These are phyloP conservation scores for Dermochelys coriacea DNA, from an alignment of 2,797 vertebrate species.

Conservation along the genomic window DNA sequence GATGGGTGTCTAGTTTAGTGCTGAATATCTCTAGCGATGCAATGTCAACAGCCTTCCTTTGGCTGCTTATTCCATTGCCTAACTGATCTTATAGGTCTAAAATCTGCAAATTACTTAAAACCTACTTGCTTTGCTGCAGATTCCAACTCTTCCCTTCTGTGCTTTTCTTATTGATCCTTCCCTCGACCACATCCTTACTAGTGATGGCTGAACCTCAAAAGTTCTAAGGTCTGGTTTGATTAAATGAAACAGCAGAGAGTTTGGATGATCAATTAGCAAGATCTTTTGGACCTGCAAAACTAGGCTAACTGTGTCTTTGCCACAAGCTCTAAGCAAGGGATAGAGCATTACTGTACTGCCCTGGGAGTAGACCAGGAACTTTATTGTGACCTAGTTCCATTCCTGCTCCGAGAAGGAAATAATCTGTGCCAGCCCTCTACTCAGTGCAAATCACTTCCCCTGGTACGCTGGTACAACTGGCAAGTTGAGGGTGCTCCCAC, in stretches of 20 bases:
- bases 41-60: slow-evolving; percentile 30
- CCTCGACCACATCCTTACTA: too few relatives aligned
- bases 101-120: not conserved
- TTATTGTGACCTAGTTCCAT: not conserved
- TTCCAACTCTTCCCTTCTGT: not conserved
- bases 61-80: slow-evolving; percentile 17
- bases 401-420: rapidly evolving
- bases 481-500: not conserved
- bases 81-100: not conserved
- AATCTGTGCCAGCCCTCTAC: not conserved
- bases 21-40: not conserved
- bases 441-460: not conserved
- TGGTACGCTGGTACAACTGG: not conserved
- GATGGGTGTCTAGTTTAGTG: not conserved
- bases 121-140: not conserved
- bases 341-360: not conserved
- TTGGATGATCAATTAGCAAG: not conserved
- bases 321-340: not conserved
- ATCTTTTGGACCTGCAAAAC: not conserved
- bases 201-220: not conserved
- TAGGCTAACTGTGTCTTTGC: not conserved
- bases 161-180: not conserved
- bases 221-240: not conserved
- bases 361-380: not conserved
- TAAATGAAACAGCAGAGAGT: not conserved